A percentile compares a stretch with the other conserved stretches of the same genome.
phyloP scores from a whole-genome alignment of 2,113 vertebrate genomes.

The Hipposideros armiger region DNA sequence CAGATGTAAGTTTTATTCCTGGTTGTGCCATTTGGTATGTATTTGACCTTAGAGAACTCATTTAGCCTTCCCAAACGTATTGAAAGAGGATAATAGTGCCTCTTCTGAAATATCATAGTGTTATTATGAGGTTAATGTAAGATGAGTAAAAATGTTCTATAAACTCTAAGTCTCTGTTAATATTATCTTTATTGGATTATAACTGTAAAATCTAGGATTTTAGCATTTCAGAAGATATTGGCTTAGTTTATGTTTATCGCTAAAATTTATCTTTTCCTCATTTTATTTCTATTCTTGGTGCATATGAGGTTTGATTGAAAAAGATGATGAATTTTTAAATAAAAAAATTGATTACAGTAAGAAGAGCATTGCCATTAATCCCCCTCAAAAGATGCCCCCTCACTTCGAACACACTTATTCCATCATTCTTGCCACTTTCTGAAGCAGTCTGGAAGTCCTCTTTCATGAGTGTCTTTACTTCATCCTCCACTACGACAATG shows the following conservation, averaged over 20 bases:
- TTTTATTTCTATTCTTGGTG: slow-evolving; percentile 44
- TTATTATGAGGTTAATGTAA: slow-evolving; percentile 44
- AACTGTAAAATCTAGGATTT: neutral
- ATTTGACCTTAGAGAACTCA: neutral
- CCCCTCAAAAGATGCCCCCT: too few relatives aligned
- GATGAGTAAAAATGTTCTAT: slow-evolving; percentile 45
- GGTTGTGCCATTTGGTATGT: neutral
- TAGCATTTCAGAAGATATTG: slow-evolving; percentile 15
- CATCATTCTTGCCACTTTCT: too few relatives aligned
- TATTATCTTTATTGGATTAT: slow-evolving; percentile 38
- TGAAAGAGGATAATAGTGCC: slow-evolving; percentile 4
- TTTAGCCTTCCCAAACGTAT: neutral
- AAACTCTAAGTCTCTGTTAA: slow-evolving; percentile 7
- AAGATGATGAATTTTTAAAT: too few relatives aligned
- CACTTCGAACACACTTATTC: too few relatives aligned
- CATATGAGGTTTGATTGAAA: neutral
- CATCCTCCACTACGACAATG: too few relatives aligned
- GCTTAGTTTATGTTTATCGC: slow-evolving; percentile 17
- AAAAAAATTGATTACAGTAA: too few relatives aligned
- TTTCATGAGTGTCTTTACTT: too few relatives aligned
- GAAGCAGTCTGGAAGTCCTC: too few relatives aligned
- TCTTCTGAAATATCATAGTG: slow-evolving; percentile 16
- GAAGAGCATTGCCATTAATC: too few relatives aligned
- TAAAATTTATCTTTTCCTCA: neutral
- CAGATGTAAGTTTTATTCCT: neutral